Conservation (phyloP, 2,113 vertebrate species). For the Sturnus vulgaris region DNA sequence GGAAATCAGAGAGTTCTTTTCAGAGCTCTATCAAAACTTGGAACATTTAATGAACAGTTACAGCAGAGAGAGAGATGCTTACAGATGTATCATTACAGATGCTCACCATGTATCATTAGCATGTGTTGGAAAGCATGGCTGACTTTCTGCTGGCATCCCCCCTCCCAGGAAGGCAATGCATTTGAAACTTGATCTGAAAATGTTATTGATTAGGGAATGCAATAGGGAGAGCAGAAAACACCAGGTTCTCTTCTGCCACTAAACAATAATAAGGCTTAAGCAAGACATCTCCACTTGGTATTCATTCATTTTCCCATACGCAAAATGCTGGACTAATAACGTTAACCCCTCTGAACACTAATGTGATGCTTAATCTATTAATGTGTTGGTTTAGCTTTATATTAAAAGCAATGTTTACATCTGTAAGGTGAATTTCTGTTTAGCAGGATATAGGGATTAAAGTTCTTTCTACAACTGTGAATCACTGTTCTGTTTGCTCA, state of each 20-base stretch:
- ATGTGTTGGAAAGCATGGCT: neutral
- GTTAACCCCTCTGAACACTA: neutral
- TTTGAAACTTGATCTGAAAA: neutral
- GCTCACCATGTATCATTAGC: neutral
- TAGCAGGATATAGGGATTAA: neutral
- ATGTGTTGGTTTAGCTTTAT: neutral
- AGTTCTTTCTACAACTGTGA: neutral
- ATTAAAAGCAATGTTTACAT: neutral
- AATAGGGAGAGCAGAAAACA: neutral
- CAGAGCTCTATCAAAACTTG: neutral
- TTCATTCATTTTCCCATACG: neutral
- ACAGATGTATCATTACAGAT: neutral
- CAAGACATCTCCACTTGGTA: neutral
- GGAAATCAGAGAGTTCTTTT: neutral
- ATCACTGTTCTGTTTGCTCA: neutral
- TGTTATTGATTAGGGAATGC: neutral
- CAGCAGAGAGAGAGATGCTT: neutral
- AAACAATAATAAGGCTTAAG: neutral
- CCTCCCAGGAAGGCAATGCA: neutral
- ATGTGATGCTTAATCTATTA: neutral
- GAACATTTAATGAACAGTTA: neutral
- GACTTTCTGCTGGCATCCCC: neutral
- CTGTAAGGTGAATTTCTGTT: neutral
- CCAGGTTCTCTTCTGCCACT: neutral
- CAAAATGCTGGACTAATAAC: neutral